Percentiles rank a stretch among this genome's conserved stretches.
Evolutionary conservation across 2,113 vertebrate species (phyloP).

Genomic region (Pachyramphus minor): DNA sequence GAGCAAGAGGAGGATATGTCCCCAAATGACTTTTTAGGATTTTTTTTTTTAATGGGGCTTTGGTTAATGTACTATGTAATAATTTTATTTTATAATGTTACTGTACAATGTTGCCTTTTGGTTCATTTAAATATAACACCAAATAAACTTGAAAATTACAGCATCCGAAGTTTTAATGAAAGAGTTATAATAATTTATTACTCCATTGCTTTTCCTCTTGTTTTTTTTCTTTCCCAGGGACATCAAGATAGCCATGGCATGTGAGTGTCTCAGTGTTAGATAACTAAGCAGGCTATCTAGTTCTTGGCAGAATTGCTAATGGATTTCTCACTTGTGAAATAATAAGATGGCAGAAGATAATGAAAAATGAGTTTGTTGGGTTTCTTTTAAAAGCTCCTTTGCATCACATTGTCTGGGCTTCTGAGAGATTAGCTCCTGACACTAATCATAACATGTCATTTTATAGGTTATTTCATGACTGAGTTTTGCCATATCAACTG

Average conservation of each 20-base stretch:
- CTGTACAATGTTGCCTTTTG: constrained; percentile 71
- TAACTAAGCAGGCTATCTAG: constrained; percentile 7
- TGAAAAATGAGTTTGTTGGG: not conserved
- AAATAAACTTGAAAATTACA: constrained; percentile 70
- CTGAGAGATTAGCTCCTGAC: constrained; percentile 14
- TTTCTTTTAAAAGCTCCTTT: constrained; percentile 27
- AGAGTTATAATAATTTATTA: constrained; percentile 22
- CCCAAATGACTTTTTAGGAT: constrained; percentile 34
- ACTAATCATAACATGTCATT: constrained; percentile 2
- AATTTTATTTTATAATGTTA: constrained; percentile 72
- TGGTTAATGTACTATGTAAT: constrained; percentile 67
- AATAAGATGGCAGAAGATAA: constrained; percentile 8
- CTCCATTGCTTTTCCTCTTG: not conserved
- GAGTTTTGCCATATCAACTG: not conserved
- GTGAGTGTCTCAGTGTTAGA: not conserved
- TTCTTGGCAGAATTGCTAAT: constrained; percentile 20
- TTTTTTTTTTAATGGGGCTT: constrained; percentile 62
- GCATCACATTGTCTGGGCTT: not conserved
- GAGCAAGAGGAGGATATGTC: constrained; percentile 29
- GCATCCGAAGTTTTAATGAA: constrained; percentile 40
- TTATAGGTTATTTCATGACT: not conserved
- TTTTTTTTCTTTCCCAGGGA: not conserved
- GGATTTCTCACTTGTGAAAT: constrained; percentile 19
- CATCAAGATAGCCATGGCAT: not conserved
- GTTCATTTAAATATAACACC: constrained; percentile 61